phyloP scores from a whole-genome alignment of 2,797 vertebrate genomes.

The Hydrophis major region DNA sequence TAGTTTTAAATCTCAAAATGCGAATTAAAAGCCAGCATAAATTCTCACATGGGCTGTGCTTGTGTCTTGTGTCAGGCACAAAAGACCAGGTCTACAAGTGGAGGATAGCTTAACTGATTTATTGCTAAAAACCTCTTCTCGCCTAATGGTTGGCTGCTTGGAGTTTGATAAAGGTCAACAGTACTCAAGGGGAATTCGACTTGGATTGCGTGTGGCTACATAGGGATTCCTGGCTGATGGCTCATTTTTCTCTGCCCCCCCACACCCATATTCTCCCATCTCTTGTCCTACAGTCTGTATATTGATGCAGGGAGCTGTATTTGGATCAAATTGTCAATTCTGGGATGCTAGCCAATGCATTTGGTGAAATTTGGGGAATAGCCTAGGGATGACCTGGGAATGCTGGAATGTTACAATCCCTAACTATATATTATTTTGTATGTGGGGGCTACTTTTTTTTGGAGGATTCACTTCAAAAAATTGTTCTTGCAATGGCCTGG shows the following conservation, averaged over 20 bases:
- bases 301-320: not conserved
- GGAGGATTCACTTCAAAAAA: not conserved
- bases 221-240: not conserved
- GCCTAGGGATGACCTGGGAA: not conserved
- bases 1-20: not conserved
- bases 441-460: not conserved
- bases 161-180: not conserved
- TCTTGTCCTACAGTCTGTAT: not conserved
- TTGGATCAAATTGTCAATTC: not conserved
- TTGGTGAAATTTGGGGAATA: not conserved
- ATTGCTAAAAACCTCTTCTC: not conserved
- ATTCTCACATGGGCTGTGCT: not conserved
- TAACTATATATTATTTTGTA: not conserved
- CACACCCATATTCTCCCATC: not conserved
- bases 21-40: not conserved
- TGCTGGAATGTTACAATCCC: not conserved
- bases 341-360: not conserved
- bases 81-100: not conserved
- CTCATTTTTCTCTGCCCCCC: not conserved
- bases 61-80: not conserved
- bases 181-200: not conserved
- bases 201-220: not conserved
- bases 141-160: not conserved
- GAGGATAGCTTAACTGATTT: not conserved
- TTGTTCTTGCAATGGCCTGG: not conserved